Percentiles rank a stretch among this genome's conserved stretches.
Evolutionary conservation across 2,113 vertebrate species (phyloP).

Genomic region (Rhinopomastus cyanomelas): DNA sequence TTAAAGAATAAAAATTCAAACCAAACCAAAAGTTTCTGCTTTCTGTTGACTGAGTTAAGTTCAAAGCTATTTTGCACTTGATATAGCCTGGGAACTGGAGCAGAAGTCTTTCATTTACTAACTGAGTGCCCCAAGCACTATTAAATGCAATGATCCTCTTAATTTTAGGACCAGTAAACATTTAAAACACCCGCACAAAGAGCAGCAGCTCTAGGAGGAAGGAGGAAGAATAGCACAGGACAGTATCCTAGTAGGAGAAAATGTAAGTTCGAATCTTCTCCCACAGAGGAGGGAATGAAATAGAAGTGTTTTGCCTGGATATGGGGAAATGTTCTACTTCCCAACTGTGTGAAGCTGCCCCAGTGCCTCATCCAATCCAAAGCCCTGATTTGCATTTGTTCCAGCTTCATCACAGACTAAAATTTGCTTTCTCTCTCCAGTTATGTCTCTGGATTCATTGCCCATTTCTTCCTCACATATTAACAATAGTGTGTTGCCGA

Average conservation of each 20-base stretch:
- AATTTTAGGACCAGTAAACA: background rate
- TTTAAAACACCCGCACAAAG: background rate
- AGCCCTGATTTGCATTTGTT: background rate
- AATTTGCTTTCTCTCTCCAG: background rate
- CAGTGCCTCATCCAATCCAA: background rate
- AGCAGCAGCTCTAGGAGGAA: background rate
- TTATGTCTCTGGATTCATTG: background rate
- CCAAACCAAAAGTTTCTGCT: background rate
- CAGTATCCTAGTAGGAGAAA: background rate
- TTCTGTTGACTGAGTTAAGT: background rate
- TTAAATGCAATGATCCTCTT: background rate
- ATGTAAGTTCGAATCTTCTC: background rate
- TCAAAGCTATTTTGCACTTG: background rate
- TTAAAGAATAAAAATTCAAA: background rate
- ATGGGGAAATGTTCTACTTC: background rate
- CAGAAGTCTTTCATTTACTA: background rate
- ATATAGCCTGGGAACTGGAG: background rate
- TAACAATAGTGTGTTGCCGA: background rate
- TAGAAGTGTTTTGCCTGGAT: background rate
- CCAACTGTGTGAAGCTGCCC: background rate
- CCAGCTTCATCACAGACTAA: background rate
- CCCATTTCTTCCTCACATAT: background rate
- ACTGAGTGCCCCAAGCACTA: background rate
- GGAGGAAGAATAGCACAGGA: background rate
- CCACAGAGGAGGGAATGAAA: background rate